These are phyloP conservation scores for Tamias sibiricus DNA, from an alignment of 2,113 vertebrate genomes.

Conservation along the genomic window DNA sequence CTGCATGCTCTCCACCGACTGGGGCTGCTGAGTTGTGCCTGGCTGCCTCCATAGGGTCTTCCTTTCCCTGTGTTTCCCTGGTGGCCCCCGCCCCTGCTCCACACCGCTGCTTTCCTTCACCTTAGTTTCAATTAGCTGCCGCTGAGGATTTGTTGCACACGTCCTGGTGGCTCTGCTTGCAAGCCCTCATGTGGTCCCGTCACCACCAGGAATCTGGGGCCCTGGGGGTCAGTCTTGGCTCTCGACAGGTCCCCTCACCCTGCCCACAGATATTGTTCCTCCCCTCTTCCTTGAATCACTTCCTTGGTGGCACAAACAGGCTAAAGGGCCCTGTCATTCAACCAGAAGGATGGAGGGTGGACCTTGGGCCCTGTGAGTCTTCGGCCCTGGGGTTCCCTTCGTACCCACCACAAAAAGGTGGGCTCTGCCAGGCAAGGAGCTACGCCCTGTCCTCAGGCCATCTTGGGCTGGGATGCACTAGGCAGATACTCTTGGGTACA, in stretches of 20 bases:
- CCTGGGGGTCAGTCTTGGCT: accelerated
- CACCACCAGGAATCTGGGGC: not conserved
- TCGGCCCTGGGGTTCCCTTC: not conserved
- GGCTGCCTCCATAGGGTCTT: accelerated
- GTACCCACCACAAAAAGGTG: not conserved
- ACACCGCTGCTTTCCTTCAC: no score
- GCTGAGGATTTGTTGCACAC: no score
- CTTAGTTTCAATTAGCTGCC: no score
- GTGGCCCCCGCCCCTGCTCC: no score
- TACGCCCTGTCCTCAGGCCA: not conserved
- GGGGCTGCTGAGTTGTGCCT: not conserved
- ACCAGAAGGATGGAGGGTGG: not conserved
- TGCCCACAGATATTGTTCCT: accelerated
- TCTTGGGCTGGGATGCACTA: accelerated
- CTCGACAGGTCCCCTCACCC: no score
- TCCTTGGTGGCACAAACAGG: not conserved
- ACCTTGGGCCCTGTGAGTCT: not conserved
- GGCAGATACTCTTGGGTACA: not conserved
- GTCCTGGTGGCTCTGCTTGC: no score
- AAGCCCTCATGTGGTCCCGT: no score
- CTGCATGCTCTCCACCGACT: no score
- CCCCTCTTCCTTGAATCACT: not conserved
- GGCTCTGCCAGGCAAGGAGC: not conserved
- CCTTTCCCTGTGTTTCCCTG: no score
- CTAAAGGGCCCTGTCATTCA: accelerated